A percentile compares a stretch with the other conserved stretches of the same genome.
Conservation (phyloP, 2,113 vertebrate species). For the Rhineura floridana region DNA sequence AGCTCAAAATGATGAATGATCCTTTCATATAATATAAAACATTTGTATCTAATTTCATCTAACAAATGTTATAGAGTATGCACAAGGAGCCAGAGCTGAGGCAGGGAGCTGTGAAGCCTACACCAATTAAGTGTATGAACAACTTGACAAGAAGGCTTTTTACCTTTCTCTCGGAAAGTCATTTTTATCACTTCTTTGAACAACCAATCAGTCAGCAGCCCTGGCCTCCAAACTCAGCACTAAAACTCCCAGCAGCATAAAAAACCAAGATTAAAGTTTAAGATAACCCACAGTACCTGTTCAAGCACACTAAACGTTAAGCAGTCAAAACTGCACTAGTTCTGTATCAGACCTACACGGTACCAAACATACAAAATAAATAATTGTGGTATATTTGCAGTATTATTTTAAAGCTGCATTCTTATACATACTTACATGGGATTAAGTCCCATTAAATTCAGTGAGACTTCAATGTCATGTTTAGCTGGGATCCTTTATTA, state of each 20-base stretch:
- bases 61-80: neutral
- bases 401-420: too few species aligned
- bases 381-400: neutral
- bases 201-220: neutral
- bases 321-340: neutral
- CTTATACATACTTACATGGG: too few species aligned
- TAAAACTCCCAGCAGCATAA: neutral
- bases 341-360: neutral
- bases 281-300: neutral
- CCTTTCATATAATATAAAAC: neutral
- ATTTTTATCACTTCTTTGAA: slow-evolving; percentile 4
- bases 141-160: neutral
- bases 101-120: neutral
- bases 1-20: neutral
- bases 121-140: neutral
- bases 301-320: neutral
- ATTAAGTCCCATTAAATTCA: too few species aligned
- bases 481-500: too few species aligned
- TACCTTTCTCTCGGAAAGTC: neutral
- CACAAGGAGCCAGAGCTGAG: neutral
- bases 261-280: neutral
- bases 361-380: neutral
- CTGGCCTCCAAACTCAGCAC: neutral
- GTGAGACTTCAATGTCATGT: too few species aligned
- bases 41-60: neutral